These are phyloP conservation scores for Crotophaga sulcirostris DNA, from an alignment of 2,113 vertebrate genomes.

Conservation along the genomic window DNA sequence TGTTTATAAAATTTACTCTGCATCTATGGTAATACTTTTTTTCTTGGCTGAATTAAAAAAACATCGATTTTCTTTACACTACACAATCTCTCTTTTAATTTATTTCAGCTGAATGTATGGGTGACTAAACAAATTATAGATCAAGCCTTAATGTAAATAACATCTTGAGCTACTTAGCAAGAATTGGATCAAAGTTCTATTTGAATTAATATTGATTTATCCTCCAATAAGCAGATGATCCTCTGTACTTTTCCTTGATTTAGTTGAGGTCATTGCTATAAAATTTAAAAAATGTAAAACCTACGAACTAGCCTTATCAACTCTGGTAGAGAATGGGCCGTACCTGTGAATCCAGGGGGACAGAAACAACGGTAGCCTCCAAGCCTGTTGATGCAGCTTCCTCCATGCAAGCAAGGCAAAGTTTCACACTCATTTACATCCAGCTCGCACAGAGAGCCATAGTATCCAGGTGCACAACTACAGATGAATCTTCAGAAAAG, in stretches of 20 bases:
- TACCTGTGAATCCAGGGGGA: constrained; percentile 84
- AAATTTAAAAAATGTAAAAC: not conserved
- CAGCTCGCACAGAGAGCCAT: constrained; percentile 80
- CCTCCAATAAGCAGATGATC: not conserved
- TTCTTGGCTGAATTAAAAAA: not conserved
- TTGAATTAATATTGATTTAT: not conserved
- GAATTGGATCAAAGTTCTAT: not conserved
- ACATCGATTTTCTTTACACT: not conserved
- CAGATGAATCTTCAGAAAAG: constrained; percentile 76
- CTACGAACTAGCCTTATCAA: not conserved
- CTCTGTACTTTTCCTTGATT: not conserved
- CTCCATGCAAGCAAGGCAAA: constrained; percentile 80
- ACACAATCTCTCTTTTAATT: not conserved
- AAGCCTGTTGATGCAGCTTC: constrained; percentile 80
- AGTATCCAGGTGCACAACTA: constrained; percentile 78
- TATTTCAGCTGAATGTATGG: not conserved
- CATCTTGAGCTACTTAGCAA: not conserved
- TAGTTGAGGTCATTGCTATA: not conserved
- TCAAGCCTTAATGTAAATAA: constrained; percentile 9
- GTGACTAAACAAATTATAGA: constrained; percentile 8
- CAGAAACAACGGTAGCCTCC: constrained; percentile 80
- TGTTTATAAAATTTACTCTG: not conserved
- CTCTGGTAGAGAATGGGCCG: not conserved
- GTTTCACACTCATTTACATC: constrained; percentile 83
- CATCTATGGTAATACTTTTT: not conserved